Base-by-base conservation (phyloP, 2,113 vertebrate species). In the Naja naja region DNA sequence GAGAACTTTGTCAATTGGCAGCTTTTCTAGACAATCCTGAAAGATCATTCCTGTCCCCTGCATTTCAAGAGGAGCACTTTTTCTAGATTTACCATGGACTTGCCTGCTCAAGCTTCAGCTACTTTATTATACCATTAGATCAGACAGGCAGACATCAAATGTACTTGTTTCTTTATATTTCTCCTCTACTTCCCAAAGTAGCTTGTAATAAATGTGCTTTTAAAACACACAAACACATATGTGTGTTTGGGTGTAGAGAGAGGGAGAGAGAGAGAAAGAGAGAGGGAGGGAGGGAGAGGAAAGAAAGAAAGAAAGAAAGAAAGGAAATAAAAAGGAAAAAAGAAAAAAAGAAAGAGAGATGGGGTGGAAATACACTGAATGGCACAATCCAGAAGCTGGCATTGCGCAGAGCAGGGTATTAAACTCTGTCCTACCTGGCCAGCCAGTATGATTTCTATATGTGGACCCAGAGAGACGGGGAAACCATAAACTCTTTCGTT, bases 221-320 rank as follows among this genome's bases (percentile, higher is more conserved):
- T 43, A 58, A 89, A 43, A 43, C 34, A 89, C 7, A 39, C 4
- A 23, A 2, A 39, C 22, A 25, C 25, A 23, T 7, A 1, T 27
- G 5, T 49, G 47, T 47, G 11, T 53, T 53, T 53, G 52, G 14
- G 54, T 20, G 4, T 18, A 20, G 55, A 6, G 54, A 55, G 20
- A 7, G 54, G 0, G 86, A 5, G 18, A 52, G 1, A 2, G 3
- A 5, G 3, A 27, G 45, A 5, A 1, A 18, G 52, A 3, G 5
- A 8, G 47, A 1, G 30, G 20, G 6, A 5, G 69, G 55, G 53
- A 16, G 53, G 0, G 3, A 54, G 14, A 1, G 14, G 47, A 54
- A 3, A 16, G 53, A 12, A 0, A 11, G 49, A 52, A 2, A 8
- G 47, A 47, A 47, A 0, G 47, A 18, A 18, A 0, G 53, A 5